Evolutionary conservation across 53 echinoderm and acorn worm genomes (phyloP).

Genomic region (Arbacia lixula): DNA sequence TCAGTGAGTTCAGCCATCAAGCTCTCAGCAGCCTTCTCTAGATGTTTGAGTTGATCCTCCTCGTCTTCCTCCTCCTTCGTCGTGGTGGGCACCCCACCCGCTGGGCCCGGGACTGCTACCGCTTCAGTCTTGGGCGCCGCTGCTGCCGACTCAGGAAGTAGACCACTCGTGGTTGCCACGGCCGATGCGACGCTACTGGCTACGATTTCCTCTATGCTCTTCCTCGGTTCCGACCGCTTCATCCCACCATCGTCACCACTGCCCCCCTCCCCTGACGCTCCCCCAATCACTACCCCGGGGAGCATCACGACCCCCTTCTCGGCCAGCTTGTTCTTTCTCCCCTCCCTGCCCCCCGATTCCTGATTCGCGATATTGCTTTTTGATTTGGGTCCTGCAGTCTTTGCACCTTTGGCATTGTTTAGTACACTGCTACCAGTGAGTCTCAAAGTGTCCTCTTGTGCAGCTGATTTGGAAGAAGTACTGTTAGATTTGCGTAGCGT

Average conservation of each 20-base stretch:
- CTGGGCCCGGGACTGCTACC: not conserved
- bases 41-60: conserved; percentile 83
- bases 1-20: conserved; percentile 85
- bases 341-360: not conserved
- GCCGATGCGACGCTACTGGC: conserved; percentile 24
- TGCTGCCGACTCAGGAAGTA: conserved; percentile 11
- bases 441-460: conserved; percentile 32
- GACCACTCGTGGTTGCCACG: not conserved
- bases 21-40: conserved; percentile 94
- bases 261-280: conserved; percentile 37
- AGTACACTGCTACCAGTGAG: conserved; percentile 25
- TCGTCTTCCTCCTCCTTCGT: conserved; percentile 67
- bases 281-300: conserved; percentile 59
- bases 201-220: conserved; percentile 54
- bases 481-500: conserved; percentile 47
- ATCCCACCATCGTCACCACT: not conserved
- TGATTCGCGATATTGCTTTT: conserved; percentile 54
- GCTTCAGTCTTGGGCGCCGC: not conserved
- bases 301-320: conserved; percentile 68
- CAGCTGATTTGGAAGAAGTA: conserved; percentile 48
- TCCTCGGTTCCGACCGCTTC: conserved; percentile 6
- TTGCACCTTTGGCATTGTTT: conserved; percentile 61
- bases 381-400: conserved; percentile 61
- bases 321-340: conserved; percentile 25
- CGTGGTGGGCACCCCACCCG: conserved; percentile 26